phyloP scores from a whole-genome alignment of 2,797 vertebrate species.

The Intellagama lesueurii region DNA sequence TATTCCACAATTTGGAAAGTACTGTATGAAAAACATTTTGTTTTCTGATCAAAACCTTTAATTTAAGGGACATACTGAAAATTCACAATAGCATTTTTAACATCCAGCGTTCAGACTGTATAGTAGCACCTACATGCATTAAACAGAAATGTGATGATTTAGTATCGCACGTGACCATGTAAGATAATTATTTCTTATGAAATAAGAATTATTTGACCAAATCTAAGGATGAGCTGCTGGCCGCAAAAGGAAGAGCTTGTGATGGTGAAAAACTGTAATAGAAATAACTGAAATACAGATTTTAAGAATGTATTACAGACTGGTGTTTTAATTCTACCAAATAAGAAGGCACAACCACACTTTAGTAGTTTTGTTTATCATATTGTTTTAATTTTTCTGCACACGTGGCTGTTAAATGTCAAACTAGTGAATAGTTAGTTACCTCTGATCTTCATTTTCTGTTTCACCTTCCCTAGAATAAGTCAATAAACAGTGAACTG shows the following conservation, averaged over 20 bases:
- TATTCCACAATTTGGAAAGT: background rate
- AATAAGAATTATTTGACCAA: slow-evolving; percentile 2
- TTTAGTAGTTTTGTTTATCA: background rate
- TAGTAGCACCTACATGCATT: background rate
- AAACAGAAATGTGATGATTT: slow-evolving; percentile 39
- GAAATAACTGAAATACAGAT: background rate
- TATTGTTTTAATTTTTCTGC: slow-evolving; percentile 43
- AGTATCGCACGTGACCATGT: background rate
- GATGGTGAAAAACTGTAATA: background rate
- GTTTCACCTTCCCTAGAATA: slow-evolving; percentile 72
- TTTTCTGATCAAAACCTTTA: background rate
- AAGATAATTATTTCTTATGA: background rate
- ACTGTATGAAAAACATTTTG: background rate
- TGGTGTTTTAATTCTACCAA: background rate
- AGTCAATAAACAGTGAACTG: slow-evolving; percentile 66
- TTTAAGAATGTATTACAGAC: background rate
- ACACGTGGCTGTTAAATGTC: slow-evolving; percentile 58
- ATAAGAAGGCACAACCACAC: background rate
- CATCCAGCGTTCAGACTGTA: background rate
- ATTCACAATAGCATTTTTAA: slow-evolving; percentile 6
- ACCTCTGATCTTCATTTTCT: slow-evolving; percentile 75
- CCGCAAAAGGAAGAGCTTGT: background rate
- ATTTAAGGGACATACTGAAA: background rate
- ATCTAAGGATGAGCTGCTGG: background rate
- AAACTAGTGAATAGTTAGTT: slow-evolving; percentile 60